Conservation (phyloP, 2,113 vertebrate genomes). For the Atlantisia rogersi region DNA sequence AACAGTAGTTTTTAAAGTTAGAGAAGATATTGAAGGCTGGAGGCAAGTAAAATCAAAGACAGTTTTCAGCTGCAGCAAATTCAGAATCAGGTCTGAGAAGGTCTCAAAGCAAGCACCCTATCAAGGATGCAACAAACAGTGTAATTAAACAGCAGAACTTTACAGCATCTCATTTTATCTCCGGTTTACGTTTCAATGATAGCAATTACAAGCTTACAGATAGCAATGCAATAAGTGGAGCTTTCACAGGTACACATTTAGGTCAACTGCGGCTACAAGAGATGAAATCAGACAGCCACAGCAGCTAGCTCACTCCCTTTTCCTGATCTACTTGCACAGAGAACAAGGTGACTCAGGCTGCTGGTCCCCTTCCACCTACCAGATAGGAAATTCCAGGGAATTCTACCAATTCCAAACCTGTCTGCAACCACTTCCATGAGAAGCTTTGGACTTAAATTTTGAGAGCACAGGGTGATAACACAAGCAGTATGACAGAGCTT, state of each 20-base stretch:
- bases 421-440: not conserved
- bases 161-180: not conserved
- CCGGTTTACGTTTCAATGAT: not conserved
- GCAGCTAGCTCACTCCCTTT: not conserved
- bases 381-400: not conserved
- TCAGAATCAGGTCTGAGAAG: not conserved
- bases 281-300: not conserved
- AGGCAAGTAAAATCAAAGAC: not conserved
- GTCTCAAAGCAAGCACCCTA: not conserved
- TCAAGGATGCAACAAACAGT: not conserved
- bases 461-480: rapidly evolving
- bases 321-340: not conserved
- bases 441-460: not conserved
- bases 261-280: not conserved
- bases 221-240: not conserved
- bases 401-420: not conserved
- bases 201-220: not conserved
- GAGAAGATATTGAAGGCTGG: not conserved
- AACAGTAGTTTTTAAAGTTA: not conserved
- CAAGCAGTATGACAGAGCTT: not conserved
- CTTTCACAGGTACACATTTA: not conserved
- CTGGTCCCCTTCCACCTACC: not conserved
- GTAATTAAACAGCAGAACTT: not conserved
- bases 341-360: not conserved
- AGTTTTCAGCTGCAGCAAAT: not conserved